Conservation (phyloP, 2,797 vertebrate species). For the Pteropus rufus region DNA sequence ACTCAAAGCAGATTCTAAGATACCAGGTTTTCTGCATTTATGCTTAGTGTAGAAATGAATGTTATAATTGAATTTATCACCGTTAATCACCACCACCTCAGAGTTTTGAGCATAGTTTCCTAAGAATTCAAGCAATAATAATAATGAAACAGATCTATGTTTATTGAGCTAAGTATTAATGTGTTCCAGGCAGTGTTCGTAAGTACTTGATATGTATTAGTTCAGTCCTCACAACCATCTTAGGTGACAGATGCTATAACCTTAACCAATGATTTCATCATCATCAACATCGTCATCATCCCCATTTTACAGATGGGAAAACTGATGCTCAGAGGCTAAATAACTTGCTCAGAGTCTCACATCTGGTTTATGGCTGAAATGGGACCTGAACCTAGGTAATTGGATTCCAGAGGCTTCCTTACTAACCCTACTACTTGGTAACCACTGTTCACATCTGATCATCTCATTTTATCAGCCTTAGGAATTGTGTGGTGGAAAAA, state of each 20-base stretch:
- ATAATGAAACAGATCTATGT: not conserved
- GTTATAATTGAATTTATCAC: not conserved
- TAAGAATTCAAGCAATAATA: constrained; percentile 9
- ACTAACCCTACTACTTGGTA: not conserved
- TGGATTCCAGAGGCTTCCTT: not conserved
- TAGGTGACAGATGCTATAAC: not conserved
- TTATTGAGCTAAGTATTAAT: not conserved
- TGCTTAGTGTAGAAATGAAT: not conserved
- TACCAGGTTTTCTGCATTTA: not conserved
- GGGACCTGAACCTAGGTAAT: not conserved
- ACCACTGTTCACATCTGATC: not conserved
- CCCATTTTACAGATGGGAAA: not conserved
- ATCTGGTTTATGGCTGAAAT: not conserved
- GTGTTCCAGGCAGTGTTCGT: not conserved
- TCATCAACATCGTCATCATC: not conserved
- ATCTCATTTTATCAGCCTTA: not conserved
- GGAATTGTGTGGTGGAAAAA: not conserved
- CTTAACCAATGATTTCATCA: not conserved
- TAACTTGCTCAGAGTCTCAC: not conserved
- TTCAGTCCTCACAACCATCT: not conserved
- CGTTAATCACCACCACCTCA: not conserved
- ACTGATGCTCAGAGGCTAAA: not conserved
- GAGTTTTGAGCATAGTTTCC: constrained; percentile 18
- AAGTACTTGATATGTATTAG: not conserved
- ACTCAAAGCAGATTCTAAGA: not conserved